A percentile compares a stretch with the other conserved stretches of the same genome.
phyloP scores from a whole-genome alignment of 1,140 invertebrate genomes.

The Amyelois transitella region DNA sequence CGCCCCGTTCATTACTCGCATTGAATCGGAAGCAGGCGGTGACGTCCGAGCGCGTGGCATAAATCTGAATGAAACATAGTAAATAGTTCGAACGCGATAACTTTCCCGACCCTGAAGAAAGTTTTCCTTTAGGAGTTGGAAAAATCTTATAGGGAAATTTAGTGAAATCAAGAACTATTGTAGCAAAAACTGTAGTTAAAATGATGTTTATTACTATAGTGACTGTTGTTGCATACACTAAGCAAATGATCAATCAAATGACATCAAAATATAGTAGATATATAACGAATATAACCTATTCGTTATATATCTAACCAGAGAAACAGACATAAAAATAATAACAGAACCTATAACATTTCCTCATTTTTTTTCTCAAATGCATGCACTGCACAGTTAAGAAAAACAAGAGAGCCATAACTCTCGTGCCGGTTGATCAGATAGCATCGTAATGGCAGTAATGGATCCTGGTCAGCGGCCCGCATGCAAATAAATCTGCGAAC shows the following conservation, averaged over 20 bases:
- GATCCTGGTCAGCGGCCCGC: constrained; percentile 73
- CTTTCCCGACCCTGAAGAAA: constrained; percentile 37
- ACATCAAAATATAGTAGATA: too few species aligned
- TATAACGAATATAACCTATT: too few species aligned
- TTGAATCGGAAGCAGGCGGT: constrained; percentile 38
- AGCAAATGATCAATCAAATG: too few species aligned
- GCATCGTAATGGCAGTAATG: constrained; percentile 69
- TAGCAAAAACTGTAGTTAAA: too few species aligned
- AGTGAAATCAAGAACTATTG: too few species aligned
- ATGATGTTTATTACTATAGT: too few species aligned
- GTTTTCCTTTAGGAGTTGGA: background rate
- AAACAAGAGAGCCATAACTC: constrained; percentile 69
- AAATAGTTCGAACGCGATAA: background rate
- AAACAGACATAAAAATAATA: background rate
- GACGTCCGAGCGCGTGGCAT: constrained; percentile 43
- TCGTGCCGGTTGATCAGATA: constrained; percentile 69
- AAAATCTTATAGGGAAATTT: too few species aligned
- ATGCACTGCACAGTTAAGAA: constrained; percentile 45
- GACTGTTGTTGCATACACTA: too few species aligned
- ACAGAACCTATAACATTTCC: constrained; percentile 62
- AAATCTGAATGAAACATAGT: constrained; percentile 56
- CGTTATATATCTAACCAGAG: too few species aligned
- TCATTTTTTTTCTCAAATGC: constrained; percentile 49
- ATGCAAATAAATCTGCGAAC: constrained; percentile 73
- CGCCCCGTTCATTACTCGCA: constrained; percentile 70